phyloP scores from a whole-genome alignment of 2,113 vertebrate genomes.

The Leuciscus idus region DNA sequence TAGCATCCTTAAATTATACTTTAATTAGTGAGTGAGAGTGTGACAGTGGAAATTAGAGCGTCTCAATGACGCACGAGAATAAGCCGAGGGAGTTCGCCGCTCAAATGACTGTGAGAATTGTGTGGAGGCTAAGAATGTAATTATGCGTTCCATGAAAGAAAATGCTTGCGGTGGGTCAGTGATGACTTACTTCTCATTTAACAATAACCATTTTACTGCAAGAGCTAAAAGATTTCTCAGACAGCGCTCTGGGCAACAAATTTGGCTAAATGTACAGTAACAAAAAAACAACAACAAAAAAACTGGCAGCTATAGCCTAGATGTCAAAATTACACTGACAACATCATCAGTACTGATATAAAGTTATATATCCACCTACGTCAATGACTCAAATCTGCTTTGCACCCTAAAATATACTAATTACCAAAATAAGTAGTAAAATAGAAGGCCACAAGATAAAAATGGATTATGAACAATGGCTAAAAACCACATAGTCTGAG shows the following conservation, averaged over 20 bases:
- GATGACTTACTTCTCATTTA: conserved; percentile 49
- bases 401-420: no score
- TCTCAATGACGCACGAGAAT: conserved; percentile 23
- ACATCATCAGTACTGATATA: no score
- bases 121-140: conserved; percentile 51
- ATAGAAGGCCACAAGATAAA: no score
- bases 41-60: conserved; percentile 29
- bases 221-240: neutral
- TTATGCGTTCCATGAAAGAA: conserved; percentile 55
- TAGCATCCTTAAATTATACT: conserved; percentile 24
- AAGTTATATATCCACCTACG: no score
- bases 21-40: conserved; percentile 17
- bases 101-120: conserved; percentile 48
- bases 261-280: neutral
- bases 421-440: no score
- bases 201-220: conserved; percentile 15
- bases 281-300: neutral
- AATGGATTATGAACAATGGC: no score
- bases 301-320: neutral
- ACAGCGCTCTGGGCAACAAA: neutral
- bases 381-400: no score
- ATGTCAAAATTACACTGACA: neutral
- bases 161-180: conserved; percentile 35
- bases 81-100: conserved; percentile 21
- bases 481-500: no score